These are phyloP conservation scores for Lordiphosa collinella DNA, from an alignment of 1,140 invertebrate species.

Conservation along the genomic window DNA sequence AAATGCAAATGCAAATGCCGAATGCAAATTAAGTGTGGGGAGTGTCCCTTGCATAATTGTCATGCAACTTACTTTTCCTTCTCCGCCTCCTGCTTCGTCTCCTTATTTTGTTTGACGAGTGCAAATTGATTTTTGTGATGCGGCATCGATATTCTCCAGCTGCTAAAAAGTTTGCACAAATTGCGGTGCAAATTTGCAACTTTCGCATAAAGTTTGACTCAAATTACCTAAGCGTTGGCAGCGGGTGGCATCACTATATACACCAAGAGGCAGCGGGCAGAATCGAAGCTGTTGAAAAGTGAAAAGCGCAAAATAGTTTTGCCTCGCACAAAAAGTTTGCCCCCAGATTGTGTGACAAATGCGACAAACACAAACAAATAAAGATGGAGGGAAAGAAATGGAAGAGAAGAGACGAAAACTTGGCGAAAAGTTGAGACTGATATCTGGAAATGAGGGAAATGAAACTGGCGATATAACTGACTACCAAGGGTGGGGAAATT, in stretches of 20 bases:
- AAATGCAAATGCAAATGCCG: background rate
- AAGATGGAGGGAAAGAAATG: background rate
- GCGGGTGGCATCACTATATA: background rate
- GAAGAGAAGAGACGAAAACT: background rate
- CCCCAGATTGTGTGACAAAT: constrained; percentile 63
- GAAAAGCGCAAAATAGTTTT: constrained; percentile 65
- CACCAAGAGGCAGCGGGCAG: background rate
- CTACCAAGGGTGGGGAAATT: too few relatives aligned
- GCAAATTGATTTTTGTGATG: constrained; percentile 61
- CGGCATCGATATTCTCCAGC: background rate
- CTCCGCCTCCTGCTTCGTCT: background rate
- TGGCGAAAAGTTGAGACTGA: too few relatives aligned
- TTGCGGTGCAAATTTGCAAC: constrained; percentile 73
- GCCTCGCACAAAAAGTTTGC: constrained; percentile 31
- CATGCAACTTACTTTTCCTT: constrained; percentile 54
- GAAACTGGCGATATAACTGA: too few relatives aligned
- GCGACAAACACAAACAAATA: constrained; percentile 4
- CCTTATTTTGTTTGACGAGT: constrained; percentile 16
- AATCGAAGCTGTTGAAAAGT: constrained; percentile 62
- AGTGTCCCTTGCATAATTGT: constrained; percentile 47
- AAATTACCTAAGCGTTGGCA: constrained; percentile 65
- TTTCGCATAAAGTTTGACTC: constrained; percentile 73
- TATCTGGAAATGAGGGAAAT: too few relatives aligned
- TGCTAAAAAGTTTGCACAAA: constrained; percentile 48
- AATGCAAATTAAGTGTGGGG: constrained; percentile 34